Evolutionary conservation across 30 jellyfish, hydroid and myxozoan genomes (phyloP), one percentile per base, ranked within the genome.

Genomic region (Hydra vulgaris): DNA sequence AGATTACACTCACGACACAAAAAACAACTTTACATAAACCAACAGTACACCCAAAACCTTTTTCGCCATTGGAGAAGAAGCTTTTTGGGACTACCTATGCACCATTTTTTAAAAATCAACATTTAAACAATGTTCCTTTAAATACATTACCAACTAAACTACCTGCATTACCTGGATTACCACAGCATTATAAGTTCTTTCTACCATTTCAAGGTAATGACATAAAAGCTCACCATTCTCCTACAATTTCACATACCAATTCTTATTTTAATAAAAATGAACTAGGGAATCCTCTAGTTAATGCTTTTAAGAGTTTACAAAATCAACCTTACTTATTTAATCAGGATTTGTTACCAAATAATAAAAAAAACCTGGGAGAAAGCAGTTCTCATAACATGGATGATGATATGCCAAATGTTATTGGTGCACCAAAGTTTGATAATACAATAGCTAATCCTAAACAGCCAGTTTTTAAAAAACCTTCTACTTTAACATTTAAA

Each of bases 391-490:
- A 12, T 40, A 40, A 3, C 61, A 40, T 40, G 61, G 61, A 40
- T n/a, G 75, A 68, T 68, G 75, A 23, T 3, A 68, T 68, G 75
- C 75, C 75, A 3, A 23, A 68, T n/a, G 26, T 3, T 3, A 68
- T 68, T 68, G 75, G 75, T 68, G 15, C 75, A n/a, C 75, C 75
- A 3, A 68, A 68, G 75, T 68, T 68, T 1, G 75, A 68, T 68
- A 23, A 68, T 68, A 4, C 75, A 3, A 68, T n/a, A 3, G 75
- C 8, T n/a, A 68, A 3, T n/a, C 27, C 75, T 68, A 68, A 23
- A 68, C 26, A 4, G 8, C 75, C 75, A n/a, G 12, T 8, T 3
- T 68, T 68, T 7, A 20, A n/a, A n/a, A 68, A 68, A 68, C 7
- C 75, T 1, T 3, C 7, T 68, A 15, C 27, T 68, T n/a, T 40